A percentile compares a stretch with the other conserved stretches of the same genome.
Conservation (phyloP, 2,797 vertebrate genomes). For the Sarcophilus harrisii region DNA sequence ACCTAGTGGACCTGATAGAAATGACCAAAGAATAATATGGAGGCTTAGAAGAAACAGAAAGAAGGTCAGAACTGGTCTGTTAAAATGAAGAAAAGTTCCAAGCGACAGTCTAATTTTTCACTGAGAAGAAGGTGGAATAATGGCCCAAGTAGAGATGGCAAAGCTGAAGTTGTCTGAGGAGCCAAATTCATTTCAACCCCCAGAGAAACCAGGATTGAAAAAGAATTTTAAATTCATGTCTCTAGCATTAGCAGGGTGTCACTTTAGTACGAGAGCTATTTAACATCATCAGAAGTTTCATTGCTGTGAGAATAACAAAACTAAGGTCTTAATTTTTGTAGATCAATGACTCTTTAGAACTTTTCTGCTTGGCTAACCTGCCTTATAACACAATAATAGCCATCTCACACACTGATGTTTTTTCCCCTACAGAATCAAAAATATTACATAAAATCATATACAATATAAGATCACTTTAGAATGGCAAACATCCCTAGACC, state of each 20-base stretch:
- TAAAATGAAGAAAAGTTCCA: not conserved
- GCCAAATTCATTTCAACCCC: not conserved
- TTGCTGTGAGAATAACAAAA: not conserved
- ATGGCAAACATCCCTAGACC: not conserved
- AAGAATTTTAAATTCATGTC: not conserved
- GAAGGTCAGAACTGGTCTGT: not conserved
- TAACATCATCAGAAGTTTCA: not conserved
- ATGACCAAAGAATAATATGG: not conserved
- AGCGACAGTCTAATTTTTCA: not conserved
- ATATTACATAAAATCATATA: not conserved
- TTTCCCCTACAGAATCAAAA: not conserved
- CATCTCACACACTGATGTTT: not conserved
- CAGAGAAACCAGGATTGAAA: slow-evolving; percentile 34
- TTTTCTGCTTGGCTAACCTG: not conserved
- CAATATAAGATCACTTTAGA: not conserved
- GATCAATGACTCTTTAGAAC: not conserved
- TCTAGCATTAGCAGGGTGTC: not conserved
- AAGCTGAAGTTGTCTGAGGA: not conserved
- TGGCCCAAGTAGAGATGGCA: not conserved
- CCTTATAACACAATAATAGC: not conserved
- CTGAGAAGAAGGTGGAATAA: not conserved
- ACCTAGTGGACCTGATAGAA: not conserved
- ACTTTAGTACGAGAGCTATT: not conserved
- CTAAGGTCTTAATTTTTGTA: not conserved
- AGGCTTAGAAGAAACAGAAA: not conserved